Base-by-base conservation (phyloP, 1,140 invertebrate species). In the Trypoxylus dichotomus region DNA sequence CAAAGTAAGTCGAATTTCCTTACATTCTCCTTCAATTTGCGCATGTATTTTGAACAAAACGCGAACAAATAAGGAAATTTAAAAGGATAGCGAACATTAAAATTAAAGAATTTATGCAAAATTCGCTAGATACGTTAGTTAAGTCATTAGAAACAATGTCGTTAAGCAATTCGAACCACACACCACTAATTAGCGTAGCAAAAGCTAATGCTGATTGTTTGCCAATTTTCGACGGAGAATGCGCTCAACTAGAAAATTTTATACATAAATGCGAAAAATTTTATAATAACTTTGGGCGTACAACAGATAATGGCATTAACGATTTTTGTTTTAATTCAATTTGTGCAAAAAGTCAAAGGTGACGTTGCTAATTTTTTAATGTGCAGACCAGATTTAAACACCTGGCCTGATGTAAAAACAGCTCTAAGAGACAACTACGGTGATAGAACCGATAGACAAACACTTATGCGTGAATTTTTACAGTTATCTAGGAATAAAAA, bases 261-360 rank as follows among this genome's bases (percentile, higher is more conserved):
- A 77, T 77, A 21, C 0, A n/a, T 24, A 72, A 19, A 47, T 54
- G 47, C n/a, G 37, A 77, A 13, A 68, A 77, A 77, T 77, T 68
- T 77, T 74, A 42, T 19, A 41, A 37, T 24, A 77, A 1, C 15
- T 71, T 71, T 42, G 76, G 76, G 11, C 15, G 21, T 7, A 77
- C 32, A 21, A 15, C 10, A 1, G 63, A 77, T 72, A 60, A 77
- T 60, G 15, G 3, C 15, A 24, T 77, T 10, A 77, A 42, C 32
- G 60, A 77, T 21, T 77, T 68, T 47, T 15, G 1, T 42, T 77
- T 77, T 25, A 42, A 60, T n/a, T 15, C 32, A 10, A 77, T 77
- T 15, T 77, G 63, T 41, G 29, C 47, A 1, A 77, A n/a, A 77
- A 77, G 24, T 77, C 7, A 43, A 11, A 27, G 41, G 25, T 71